Percentiles rank a stretch among this genome's conserved stretches.
phyloP scores from a whole-genome alignment of 2,113 vertebrate genomes.

The Sebastes fasciatus region DNA sequence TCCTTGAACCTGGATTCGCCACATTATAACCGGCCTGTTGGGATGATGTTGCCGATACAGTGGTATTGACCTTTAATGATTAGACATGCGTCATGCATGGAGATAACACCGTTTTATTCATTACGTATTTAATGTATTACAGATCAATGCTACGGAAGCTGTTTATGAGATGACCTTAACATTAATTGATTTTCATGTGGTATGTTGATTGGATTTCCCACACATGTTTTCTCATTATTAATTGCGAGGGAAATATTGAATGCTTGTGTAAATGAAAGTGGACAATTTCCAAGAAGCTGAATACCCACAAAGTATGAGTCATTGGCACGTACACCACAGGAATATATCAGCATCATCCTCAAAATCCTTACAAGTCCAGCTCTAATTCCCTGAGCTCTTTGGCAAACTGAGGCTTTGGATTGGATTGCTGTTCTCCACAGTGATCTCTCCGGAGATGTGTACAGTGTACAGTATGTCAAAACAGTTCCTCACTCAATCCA shows the following conservation, averaged over 20 bases:
- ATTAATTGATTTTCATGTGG: constrained; percentile 6
- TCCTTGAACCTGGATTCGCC: constrained; percentile 2
- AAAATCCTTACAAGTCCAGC: background rate
- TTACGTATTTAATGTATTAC: constrained; percentile 1
- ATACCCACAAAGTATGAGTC: background rate
- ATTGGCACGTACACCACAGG: background rate
- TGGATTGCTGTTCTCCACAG: background rate
- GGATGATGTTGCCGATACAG: background rate
- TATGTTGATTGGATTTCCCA: background rate
- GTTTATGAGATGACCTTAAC: constrained; percentile 8
- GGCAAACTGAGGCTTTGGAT: constrained; percentile 3
- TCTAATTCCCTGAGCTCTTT: constrained; percentile 18
- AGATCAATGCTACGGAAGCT: background rate
- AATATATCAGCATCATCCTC: constrained; percentile 9
- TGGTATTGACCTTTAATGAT: constrained; percentile 6
- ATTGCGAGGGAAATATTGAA: constrained; percentile 7
- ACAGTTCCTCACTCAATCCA: constrained; percentile 32
- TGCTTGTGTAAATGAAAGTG: background rate
- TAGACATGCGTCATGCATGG: background rate
- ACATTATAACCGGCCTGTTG: constrained; percentile 1
- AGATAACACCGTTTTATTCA: background rate
- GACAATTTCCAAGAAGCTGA: background rate
- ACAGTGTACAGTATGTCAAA: constrained; percentile 17
- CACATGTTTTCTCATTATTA: constrained; percentile 11
- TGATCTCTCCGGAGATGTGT: constrained; percentile 3